These are phyloP conservation scores for Drosophila picticornis DNA, from an alignment of 2,888 invertebrate genomes.

Conservation along the genomic window DNA sequence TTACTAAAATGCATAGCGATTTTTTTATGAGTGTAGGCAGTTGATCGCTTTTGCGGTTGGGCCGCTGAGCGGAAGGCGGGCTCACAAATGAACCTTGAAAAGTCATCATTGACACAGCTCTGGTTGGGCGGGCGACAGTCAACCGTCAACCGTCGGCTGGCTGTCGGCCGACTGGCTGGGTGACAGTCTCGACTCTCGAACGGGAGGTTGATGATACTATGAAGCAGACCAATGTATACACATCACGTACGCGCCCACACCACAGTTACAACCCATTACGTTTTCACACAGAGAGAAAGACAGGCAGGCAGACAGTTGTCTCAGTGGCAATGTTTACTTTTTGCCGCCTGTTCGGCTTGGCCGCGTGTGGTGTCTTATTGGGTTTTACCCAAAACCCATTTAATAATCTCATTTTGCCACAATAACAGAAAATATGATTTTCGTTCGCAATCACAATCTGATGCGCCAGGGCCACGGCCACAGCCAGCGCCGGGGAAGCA, in stretches of 20 bases:
- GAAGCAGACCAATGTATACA: slow-evolving; percentile 66
- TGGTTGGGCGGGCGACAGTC: slow-evolving; percentile 37
- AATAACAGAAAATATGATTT: slow-evolving; percentile 82
- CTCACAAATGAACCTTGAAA: slow-evolving; percentile 78
- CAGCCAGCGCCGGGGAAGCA: slow-evolving; percentile 20
- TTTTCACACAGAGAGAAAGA: slow-evolving; percentile 49
- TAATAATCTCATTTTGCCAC: slow-evolving; percentile 82
- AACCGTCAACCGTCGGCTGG: slow-evolving; percentile 38
- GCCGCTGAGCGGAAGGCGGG: slow-evolving; percentile 13
- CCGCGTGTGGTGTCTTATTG: slow-evolving; percentile 70
- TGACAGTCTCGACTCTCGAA: slow-evolving; percentile 27
- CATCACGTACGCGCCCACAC: slow-evolving; percentile 72
- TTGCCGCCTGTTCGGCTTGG: slow-evolving; percentile 57
- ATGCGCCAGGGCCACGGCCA: slow-evolving; percentile 51
- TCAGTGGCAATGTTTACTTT: slow-evolving; percentile 74
- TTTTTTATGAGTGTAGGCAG: slow-evolving; percentile 1
- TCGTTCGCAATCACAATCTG: slow-evolving; percentile 63
- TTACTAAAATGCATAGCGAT: neutral
- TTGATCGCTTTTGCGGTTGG: slow-evolving; percentile 1
- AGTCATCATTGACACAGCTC: slow-evolving; percentile 68
- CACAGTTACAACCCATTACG: slow-evolving; percentile 64
- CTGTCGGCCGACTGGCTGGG: slow-evolving; percentile 22
- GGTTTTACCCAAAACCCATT: slow-evolving; percentile 80
- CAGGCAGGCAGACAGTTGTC: slow-evolving; percentile 66
- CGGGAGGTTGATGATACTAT: slow-evolving; percentile 26